Evolutionary conservation across 2,113 vertebrate species (phyloP).

Genomic region (Oryzias javanicus): DNA sequence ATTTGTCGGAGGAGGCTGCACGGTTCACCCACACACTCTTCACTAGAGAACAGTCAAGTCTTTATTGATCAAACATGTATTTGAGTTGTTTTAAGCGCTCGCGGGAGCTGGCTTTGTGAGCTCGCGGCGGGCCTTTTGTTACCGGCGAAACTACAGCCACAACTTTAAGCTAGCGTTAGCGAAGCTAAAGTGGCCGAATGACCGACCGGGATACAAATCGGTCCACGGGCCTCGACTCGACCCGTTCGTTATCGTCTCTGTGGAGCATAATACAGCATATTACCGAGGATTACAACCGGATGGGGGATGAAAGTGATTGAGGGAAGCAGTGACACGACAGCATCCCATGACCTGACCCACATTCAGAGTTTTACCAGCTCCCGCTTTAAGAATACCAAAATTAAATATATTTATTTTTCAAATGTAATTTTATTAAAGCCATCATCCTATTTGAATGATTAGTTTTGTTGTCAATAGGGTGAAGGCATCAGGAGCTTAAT

Average conservation of each 20-base stretch:
- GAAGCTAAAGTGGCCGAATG: slow-evolving; percentile 44
- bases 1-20: slow-evolving; percentile 35
- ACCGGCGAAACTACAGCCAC: slow-evolving; percentile 30
- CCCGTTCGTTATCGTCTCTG: no score
- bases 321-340: slow-evolving; percentile 42
- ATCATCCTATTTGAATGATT: no score
- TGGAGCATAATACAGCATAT: no score
- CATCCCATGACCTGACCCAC: slow-evolving; percentile 66
- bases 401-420: no score
- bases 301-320: slow-evolving; percentile 6
- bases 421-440: no score
- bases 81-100: no score
- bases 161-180: slow-evolving; percentile 68
- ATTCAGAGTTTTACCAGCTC: slow-evolving; percentile 44
- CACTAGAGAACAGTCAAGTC: neutral
- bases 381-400: no score
- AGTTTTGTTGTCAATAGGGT: no score
- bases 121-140: slow-evolving; percentile 8
- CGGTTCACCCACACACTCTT: slow-evolving; percentile 26
- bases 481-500: no score
- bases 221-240: neutral
- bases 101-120: neutral
- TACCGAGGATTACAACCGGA: neutral
- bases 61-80: rapidly evolving
- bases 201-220: slow-evolving; percentile 2